Evolutionary conservation across 2,113 vertebrate species (phyloP).

Genomic region (Cricetomys ansorgei): DNA sequence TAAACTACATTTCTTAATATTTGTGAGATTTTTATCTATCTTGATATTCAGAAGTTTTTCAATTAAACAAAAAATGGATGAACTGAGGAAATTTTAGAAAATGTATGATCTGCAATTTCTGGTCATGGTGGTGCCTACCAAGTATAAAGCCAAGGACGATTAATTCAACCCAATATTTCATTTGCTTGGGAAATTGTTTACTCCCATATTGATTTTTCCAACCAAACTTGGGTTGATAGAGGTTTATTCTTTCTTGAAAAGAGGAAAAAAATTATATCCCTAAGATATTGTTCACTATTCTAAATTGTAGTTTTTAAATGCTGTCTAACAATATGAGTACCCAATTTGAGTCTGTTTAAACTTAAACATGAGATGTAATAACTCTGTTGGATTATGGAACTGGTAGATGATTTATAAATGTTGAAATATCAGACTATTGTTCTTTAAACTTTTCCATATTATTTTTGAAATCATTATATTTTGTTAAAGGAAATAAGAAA

Average conservation of each 20-base stretch:
- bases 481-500: constrained; percentile 17
- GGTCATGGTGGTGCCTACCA: not conserved
- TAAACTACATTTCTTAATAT: constrained; percentile 34
- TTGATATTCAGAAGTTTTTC: constrained; percentile 11
- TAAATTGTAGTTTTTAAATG: constrained; percentile 60
- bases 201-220: constrained; percentile 59
- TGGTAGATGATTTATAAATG: constrained; percentile 1
- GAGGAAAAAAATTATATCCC: not conserved
- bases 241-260: constrained; percentile 39
- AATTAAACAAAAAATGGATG: not conserved
- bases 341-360: constrained; percentile 35
- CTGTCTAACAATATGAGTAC: not conserved
- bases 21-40: constrained; percentile 16
- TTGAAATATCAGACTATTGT: not conserved
- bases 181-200: not conserved
- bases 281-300: constrained; percentile 8
- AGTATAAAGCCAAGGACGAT: constrained; percentile 22
- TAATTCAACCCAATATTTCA: constrained; percentile 35
- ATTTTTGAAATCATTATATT: not conserved
- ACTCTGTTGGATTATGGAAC: not conserved
- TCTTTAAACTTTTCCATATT: not conserved
- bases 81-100: constrained; percentile 21
- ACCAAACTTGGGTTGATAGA: not conserved
- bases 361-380: not conserved
- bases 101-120: constrained; percentile 32